A percentile compares a stretch with the other conserved stretches of the same genome.
These are phyloP conservation scores for Philypnodon macrostomus DNA, from an alignment of 2,797 vertebrate species.

Conservation along the genomic window DNA sequence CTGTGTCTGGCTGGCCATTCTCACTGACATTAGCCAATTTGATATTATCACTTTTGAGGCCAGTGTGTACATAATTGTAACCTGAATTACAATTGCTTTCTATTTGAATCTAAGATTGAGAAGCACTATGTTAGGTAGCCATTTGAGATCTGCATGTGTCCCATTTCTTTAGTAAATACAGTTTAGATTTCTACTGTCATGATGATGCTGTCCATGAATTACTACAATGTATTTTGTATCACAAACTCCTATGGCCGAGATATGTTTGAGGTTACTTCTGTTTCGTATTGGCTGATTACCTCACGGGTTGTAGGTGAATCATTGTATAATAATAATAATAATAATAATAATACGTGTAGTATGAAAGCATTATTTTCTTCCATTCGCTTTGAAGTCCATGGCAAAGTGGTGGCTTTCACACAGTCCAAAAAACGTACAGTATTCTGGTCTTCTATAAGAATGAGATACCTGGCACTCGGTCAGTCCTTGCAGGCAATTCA, in stretches of 20 bases:
- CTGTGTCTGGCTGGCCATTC: background rate
- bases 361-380: constrained; percentile 72
- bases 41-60: background rate
- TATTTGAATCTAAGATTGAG: constrained; percentile 32
- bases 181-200: constrained; percentile 68
- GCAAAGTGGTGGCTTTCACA: constrained; percentile 67
- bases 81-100: constrained; percentile 1
- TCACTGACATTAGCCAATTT: background rate
- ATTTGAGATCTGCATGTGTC: constrained; percentile 47
- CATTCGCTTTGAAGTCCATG: constrained; percentile 84
- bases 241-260: constrained; percentile 73
- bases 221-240: constrained; percentile 57
- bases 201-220: constrained; percentile 56
- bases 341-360: constrained; percentile 53
- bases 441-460: constrained; percentile 80
- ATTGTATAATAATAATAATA: constrained; percentile 23
- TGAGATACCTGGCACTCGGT: constrained; percentile 80
- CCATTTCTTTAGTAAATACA: constrained; percentile 83
- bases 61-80: constrained; percentile 1
- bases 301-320: constrained; percentile 71
- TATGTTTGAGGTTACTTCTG: constrained; percentile 79
- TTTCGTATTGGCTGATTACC: constrained; percentile 65
- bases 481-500: constrained; percentile 86
- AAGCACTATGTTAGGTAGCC: constrained; percentile 41
- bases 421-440: constrained; percentile 82